Evolutionary conservation across 2,113 vertebrate genomes (phyloP).

Genomic region (Solea solea): DNA sequence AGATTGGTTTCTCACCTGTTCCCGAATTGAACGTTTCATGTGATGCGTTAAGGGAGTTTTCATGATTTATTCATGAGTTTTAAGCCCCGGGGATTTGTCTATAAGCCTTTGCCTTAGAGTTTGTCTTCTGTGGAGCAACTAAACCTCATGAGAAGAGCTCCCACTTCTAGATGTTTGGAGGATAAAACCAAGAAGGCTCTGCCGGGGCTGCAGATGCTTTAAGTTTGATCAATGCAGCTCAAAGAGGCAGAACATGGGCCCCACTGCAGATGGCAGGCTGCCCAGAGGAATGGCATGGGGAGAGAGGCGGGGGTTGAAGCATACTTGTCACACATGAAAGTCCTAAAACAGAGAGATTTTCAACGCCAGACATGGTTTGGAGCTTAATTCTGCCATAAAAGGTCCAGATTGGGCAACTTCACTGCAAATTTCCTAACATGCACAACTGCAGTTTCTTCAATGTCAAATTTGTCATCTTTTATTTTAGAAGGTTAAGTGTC

Average conservation of each 20-base stretch:
- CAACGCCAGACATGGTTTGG: conserved; percentile 28
- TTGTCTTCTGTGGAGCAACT: background rate
- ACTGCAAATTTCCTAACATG: background rate
- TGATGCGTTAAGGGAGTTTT: conserved; percentile 17
- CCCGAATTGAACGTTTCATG: conserved; percentile 14
- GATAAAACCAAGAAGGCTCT: conserved; percentile 30
- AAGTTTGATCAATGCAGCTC: conserved; percentile 65
- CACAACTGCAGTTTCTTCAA: background rate
- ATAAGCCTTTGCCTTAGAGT: conserved; percentile 16
- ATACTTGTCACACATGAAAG: conserved; percentile 50
- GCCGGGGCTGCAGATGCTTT: conserved; percentile 28
- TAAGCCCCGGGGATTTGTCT: conserved; percentile 9
- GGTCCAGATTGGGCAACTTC: background rate
- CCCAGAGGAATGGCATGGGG: conserved; percentile 55
- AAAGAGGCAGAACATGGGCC: conserved; percentile 48
- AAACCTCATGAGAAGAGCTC: background rate
- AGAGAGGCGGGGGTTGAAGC: background rate
- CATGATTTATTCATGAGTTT: conserved; percentile 57
- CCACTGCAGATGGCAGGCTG: conserved; percentile 57
- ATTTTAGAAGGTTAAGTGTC: no score
- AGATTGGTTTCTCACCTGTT: conserved; percentile 6
- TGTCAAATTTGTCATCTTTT: no score
- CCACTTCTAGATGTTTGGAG: conserved; percentile 12
- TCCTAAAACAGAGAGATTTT: conserved; percentile 44
- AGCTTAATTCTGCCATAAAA: conserved; percentile 13